A percentile compares a stretch with the other conserved stretches of the same genome.
phyloP scores from a whole-genome alignment of 2,113 vertebrate genomes.

The Nanorana parkeri region DNA sequence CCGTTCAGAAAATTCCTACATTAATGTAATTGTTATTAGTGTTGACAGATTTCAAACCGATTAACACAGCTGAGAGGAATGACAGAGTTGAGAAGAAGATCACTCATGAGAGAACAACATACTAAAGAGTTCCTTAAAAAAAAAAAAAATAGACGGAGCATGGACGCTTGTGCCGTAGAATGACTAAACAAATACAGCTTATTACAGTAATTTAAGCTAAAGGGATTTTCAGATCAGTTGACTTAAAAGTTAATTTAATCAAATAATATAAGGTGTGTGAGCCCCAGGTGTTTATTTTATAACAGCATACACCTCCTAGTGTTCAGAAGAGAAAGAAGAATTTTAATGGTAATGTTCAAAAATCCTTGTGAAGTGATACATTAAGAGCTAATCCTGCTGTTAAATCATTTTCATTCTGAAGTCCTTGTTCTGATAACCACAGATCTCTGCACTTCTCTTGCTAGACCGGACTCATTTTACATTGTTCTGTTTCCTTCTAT shows the following conservation, averaged over 20 bases:
- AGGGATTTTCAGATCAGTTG: conserved; percentile 63
- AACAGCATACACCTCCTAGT: conserved; percentile 55
- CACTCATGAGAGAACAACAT: conserved; percentile 9
- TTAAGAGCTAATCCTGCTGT: conserved; percentile 65
- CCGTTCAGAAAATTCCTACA: conserved; percentile 23
- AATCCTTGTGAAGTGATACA: conserved; percentile 60
- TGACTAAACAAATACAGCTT: background rate
- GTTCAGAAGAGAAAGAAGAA: conserved; percentile 62
- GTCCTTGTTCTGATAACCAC: conserved; percentile 60
- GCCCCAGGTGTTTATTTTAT: conserved; percentile 71
- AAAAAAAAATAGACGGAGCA: background rate
- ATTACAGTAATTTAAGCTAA: conserved; percentile 46
- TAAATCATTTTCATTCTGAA: conserved; percentile 66
- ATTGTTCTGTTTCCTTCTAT: conserved; percentile 6
- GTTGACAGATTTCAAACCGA: conserved; percentile 36
- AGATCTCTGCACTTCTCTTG: conserved; percentile 55
- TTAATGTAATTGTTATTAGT: conserved; percentile 33
- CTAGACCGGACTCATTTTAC: conserved; percentile 54
- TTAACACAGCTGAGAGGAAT: conserved; percentile 39
- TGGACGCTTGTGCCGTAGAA: background rate
- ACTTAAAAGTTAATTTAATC: conserved; percentile 78
- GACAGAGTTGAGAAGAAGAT: background rate
- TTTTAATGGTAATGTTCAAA: conserved; percentile 66
- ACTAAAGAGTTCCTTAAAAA: conserved; percentile 2
- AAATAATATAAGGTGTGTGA: conserved; percentile 63